Percentiles rank a stretch among this genome's conserved stretches.
These are phyloP conservation scores for Meta bourneti DNA, from an alignment of 2,888 invertebrate species.

Conservation along the genomic window DNA sequence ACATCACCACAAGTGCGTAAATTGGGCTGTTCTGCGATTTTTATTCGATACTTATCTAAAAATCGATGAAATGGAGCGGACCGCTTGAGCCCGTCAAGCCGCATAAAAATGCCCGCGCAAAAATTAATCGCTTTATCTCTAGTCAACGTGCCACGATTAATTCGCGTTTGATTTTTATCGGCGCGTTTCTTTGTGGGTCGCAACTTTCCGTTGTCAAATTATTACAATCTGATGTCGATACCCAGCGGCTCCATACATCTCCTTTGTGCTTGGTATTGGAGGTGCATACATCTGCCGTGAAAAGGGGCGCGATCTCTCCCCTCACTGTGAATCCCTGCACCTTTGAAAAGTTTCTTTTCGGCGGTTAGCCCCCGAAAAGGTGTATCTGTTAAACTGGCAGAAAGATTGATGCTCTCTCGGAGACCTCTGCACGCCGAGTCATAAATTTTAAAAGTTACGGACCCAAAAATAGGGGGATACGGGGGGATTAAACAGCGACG, in stretches of 20 bases:
- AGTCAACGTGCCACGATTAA: neutral
- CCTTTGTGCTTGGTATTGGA: conserved; percentile 56
- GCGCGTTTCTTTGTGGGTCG: neutral
- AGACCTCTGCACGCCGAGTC: conserved; percentile 61
- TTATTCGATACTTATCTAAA: too few species aligned
- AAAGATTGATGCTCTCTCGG: conserved; percentile 72
- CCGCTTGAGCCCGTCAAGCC: too few species aligned
- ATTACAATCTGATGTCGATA: conserved; percentile 35
- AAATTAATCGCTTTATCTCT: neutral
- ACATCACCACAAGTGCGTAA: too few species aligned
- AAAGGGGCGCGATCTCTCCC: conserved; percentile 45
- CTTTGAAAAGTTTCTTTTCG: conserved; percentile 54
- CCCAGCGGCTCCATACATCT: conserved; percentile 32
- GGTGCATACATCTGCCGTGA: conserved; percentile 54
- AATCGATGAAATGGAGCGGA: too few species aligned
- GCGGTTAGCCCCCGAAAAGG: conserved; percentile 66
- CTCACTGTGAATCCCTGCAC: conserved; percentile 24
- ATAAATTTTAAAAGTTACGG: conserved; percentile 66
- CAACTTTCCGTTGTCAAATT: conserved; percentile 27
- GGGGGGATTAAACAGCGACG: conserved; percentile 34
- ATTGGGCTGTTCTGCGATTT: too few species aligned
- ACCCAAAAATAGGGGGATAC: conserved; percentile 7
- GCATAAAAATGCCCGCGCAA: neutral
- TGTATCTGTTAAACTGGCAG: conserved; percentile 74
- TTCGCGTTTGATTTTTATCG: conserved; percentile 23